Evolutionary conservation across 2,797 vertebrate species (phyloP), one percentile per base, ranked within the genome.

Genomic region (Melanogrammus aeglefinus): DNA sequence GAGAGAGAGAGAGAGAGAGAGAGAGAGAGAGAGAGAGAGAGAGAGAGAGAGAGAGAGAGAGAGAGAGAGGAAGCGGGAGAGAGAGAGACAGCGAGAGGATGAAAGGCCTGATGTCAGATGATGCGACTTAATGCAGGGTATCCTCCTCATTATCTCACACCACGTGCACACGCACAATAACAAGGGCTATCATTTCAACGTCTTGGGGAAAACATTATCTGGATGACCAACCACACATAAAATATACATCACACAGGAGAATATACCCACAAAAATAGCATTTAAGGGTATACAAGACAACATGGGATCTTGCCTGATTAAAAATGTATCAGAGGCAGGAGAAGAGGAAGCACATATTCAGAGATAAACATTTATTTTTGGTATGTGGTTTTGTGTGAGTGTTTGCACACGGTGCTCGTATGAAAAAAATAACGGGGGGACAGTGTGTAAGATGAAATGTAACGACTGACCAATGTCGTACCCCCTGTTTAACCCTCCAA

Each of bases 121-220:
- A 82, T 81, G 83, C 78, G 80, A 81, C 31, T 86, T 88, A 81
- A 80, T 79, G 44, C 39, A 78, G 4, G 77, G 69, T 82, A 44
- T 80, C 47, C 75, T 41, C 27, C 75, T 41, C 27, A 14, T 78
- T 57, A 76, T 72, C 36, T 72, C 29, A 18, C 29, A 29, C 44
- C 47, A 71, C 3, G 21, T 57, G 41, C 47, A 33, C 27, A 77
- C 33, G 38, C 14, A 71, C 33, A 29, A 18, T 63, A 7, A 14
- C 39, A 38, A 9, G 8, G 1, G 27, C 29, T 57, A 16, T 38
- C 36, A 0, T 81, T 76, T 74, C 31, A 27, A 9, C 0, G 51
- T 80, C 10, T 12, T 39, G 38, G 2, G 51, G 14, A 21, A 31
- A 31, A n/a, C 70, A 18, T 72, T 77, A 69, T 80, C 74, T 70